Base-by-base conservation (phyloP, 2,888 invertebrate species). In the Tetragonisca angustula region DNA sequence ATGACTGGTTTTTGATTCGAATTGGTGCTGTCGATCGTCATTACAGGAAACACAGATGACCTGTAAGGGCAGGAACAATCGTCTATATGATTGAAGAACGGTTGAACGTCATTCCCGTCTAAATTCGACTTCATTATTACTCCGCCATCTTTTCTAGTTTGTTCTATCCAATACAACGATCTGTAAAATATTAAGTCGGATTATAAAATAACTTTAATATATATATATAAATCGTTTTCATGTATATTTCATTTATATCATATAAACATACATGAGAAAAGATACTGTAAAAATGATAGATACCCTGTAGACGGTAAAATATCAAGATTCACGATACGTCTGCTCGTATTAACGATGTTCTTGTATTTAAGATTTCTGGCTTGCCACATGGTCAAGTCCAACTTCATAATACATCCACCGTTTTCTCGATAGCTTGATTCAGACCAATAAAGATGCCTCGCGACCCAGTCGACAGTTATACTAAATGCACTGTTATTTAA, bases 401-500 rank as follows among this genome's bases (percentile, higher is more conserved):
- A 95, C 85, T 96, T 96, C 91, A 96, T 96, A 49, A 97, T 95
- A 0, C 96, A 95, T 80, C 95, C 95, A 78, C 89, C 90, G 62
- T 90, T 91, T 80, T 91, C 93, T 17, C 90, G 93, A 50, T 95
- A 94, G 87, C 95, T 95, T 32, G 95, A 92, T 94, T 98, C 98
- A 0, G 97, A 96, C 96, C 98, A 98, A 93, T 98, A 99, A 11
- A 99, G 95, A 68, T 97, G 96, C 71, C 98, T 96, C 71, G 97
- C 96, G 65, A 99, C 96, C 99, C 99, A 99, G 94, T 99, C 98
- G 0, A 98, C 95, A 2, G 97, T 96, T 49, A 99, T 94, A 82
- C 97, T 96, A 17, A 96, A 94, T 0, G 96, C 96, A 52, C 95
- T 95, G n/a, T 95, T 95, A 54, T 95, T 95, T 79, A 97, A 93